Percentiles rank a stretch among this genome's conserved stretches.
These are phyloP conservation scores for Enteromius afrohamiltoni DNA, from an alignment of 2,797 vertebrate genomes.

Conservation along the genomic window DNA sequence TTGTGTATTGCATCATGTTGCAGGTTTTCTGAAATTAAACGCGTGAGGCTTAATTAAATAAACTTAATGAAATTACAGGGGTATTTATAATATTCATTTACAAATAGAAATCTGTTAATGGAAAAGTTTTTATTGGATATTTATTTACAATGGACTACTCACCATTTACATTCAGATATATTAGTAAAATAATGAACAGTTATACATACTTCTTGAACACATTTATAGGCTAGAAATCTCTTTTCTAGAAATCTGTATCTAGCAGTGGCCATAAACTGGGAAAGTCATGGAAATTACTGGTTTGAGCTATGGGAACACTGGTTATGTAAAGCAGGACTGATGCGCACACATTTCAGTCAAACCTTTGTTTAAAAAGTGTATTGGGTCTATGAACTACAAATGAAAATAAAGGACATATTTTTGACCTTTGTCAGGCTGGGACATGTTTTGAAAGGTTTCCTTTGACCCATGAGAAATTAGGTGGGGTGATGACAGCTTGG, in stretches of 20 bases:
- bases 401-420: constrained; percentile 9
- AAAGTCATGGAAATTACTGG: neutral
- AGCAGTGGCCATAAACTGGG: neutral
- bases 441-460: neutral
- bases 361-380: constrained; percentile 1
- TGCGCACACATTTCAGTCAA: neutral
- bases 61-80: neutral
- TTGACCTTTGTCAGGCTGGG: constrained; percentile 2
- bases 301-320: neutral
- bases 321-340: neutral
- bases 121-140: neutral
- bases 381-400: neutral
- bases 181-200: neutral
- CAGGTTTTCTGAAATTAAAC: neutral
- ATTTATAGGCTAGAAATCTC: neutral
- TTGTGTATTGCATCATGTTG: neutral
- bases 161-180: neutral
- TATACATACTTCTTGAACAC: neutral
- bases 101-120: neutral
- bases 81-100: neutral
- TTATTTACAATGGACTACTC: neutral
- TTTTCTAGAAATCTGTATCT: too few relatives aligned
- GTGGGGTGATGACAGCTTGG: neutral
- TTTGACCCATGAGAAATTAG: neutral
- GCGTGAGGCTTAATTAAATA: neutral